phyloP scores from a whole-genome alignment of 1,140 invertebrate genomes.

The Halesus radiatus region DNA sequence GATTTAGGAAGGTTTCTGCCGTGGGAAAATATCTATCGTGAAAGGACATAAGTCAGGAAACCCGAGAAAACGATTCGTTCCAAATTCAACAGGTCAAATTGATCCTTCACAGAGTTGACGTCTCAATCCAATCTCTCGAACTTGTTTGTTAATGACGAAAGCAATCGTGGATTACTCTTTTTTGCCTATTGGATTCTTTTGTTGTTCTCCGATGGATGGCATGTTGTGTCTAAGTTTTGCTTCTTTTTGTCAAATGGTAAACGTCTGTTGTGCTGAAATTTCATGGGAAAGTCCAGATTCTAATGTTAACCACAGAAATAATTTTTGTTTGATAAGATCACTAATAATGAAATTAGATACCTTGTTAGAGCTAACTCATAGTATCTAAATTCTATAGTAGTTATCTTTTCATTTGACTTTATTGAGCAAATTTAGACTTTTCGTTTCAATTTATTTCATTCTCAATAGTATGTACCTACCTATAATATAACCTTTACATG shows the following conservation, averaged over 20 bases:
- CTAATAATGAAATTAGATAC: too few relatives aligned
- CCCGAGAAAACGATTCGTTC: conserved; percentile 32
- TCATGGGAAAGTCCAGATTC: conserved; percentile 1
- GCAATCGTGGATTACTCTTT: conserved; percentile 1
- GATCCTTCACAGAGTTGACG: conserved; percentile 22
- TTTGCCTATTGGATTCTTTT: not conserved
- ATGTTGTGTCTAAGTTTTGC: not conserved
- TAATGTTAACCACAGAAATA: not conserved
- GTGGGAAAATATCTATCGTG: conserved; percentile 1
- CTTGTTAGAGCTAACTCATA: too few relatives aligned
- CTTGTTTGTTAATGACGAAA: conserved; percentile 20
- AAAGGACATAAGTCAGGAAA: not conserved
- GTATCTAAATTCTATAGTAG: too few relatives aligned
- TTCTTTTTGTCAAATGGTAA: not conserved
- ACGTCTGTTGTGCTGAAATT: not conserved
- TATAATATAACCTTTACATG: too few relatives aligned
- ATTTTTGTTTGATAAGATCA: not conserved
- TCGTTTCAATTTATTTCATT: too few relatives aligned
- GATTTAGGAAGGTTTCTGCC: not conserved
- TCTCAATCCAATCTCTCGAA: not conserved
- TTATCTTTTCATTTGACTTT: too few relatives aligned
- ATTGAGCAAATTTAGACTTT: too few relatives aligned
- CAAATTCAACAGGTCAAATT: conserved; percentile 29
- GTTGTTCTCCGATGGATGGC: not conserved
- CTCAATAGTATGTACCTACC: too few relatives aligned